Base-by-base conservation (phyloP, 2,888 invertebrate genomes). In the Vannuccia rotundouncinata region DNA sequence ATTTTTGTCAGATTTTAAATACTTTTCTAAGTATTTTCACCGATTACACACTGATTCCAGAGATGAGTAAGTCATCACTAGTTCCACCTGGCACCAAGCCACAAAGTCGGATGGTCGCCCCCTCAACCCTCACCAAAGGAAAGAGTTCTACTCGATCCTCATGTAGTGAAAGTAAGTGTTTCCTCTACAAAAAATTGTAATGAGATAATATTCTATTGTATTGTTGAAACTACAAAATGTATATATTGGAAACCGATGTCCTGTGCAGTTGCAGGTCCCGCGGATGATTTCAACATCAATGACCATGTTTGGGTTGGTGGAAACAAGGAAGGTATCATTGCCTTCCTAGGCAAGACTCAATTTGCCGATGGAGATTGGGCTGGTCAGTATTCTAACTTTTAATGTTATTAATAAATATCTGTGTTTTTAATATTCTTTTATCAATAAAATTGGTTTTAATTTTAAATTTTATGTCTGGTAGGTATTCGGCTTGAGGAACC, bases 341-440 rank as follows among this genome's bases (percentile, higher is more conserved):
- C 92, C 83, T 97, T 92, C 87, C 91, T 95, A 83, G 97, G 97
- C 29, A 89, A 90, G 78, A 94, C 96, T 31, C 93, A 95, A 85
- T 97, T 97, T 88, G 95, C 96, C 0, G 88, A 92, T 45, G 97
- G 97, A 45, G 92, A 94, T 84, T 98, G 96, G 96, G 95, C 94
- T 82, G 97, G 97, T 75, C 1, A 29, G 25, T 75, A 13, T 13
- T 59, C 59, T 59, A 59, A 13, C 13, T 59, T 59, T 59, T n/a
- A n/a, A n/a, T n/a, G n/a, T n/a, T n/a, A n/a, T n/a, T n/a, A n/a
- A n/a, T n/a, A n/a, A n/a, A n/a, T n/a, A n/a, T n/a, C n/a, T n/a
- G n/a, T n/a, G n/a, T n/a, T n/a, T n/a, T n/a, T n/a, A n/a, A n/a
- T n/a, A n/a, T n/a, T n/a, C n/a, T n/a, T n/a, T n/a, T n/a, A n/a